Base-by-base conservation (phyloP, 2,888 invertebrate species). In the Trileptium ribeirensis region DNA sequence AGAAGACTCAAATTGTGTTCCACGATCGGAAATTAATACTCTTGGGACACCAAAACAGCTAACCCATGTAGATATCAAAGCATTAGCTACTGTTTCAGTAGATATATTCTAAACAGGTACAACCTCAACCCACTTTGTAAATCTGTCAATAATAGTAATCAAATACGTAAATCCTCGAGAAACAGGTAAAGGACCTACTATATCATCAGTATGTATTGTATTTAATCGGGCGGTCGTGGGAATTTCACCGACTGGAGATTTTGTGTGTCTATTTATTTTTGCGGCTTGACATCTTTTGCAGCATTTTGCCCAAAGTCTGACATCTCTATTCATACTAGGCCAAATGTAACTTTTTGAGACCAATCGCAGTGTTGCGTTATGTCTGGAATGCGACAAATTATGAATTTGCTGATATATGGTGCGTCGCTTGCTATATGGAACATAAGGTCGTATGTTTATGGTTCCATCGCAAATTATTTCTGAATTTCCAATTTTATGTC, bases 211-310 rank as follows among this genome's bases (percentile, higher is more conserved):
- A n/a, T 70, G 74, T 31, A 70, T 36, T 34, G 74, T 70, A n/a
- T n/a, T 15, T 15, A 70, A 70, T 31, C 74, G 8, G 19, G 34
- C 74, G 31, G 74, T 70, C 31, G 74, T 70, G 74, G 74, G n/a
- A 19, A 70, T 70, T 34, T 8, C 8, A 31, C 74, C 74, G n/a
- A 70, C 37, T 31, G 74, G 8, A 15, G 74, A 8, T 70, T 70
- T 70, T 70, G 74, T 70, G n/a, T 70, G 74, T 31, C 74, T 8
- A 15, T 8, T 31, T 15, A 70, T 70, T 36, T 70, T 70, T 8
- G 74, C 74, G 31, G 74, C 74, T 31, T 70, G 74, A n/a, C 74
- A 70, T 70, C n/a, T 31, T 19, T 36, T 8, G 74, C 74, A 70
- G 19, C n/a, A 19, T 19, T 36, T 31, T 8, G 34, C 33, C 74